Base-by-base conservation (phyloP, 2,888 invertebrate genomes). In the Laothoe populi region DNA sequence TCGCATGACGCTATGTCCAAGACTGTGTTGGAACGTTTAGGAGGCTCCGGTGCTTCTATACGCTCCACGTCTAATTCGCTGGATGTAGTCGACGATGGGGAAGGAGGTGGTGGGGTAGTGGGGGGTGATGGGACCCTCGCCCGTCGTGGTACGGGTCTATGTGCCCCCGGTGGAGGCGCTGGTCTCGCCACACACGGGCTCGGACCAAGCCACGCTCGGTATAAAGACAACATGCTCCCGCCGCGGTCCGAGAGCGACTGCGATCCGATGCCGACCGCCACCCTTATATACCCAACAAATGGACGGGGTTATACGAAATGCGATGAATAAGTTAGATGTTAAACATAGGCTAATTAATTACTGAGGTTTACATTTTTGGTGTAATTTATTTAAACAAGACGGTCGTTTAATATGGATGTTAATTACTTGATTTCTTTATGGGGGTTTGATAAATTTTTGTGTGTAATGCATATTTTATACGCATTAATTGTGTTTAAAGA, bases 1-100 rank as follows among this genome's bases (percentile, higher is more conserved):
- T 98, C 98, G 85, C 98, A 98, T 67, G 96, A 97, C 0, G 98
- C 98, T n/a, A 98, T 94, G 84, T 98, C 98, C 65, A 97, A 89
- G 0, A 97, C 95, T 0, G 96, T 95, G 79, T 66, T 83, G 58
- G 80, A 64, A 21, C 69, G 73, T 53, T 78, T 75, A 2, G 82
- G 78, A 0, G 83, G 84, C 0, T 83, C 84, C 0, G 81, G 77
- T 0, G 84, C 78, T 53, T 92, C 92, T 62, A 91, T 81, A 40
- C 82, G 77, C 58, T 91, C 92, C 7, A 92, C 92, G 75, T 92
- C 92, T 0, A 92, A 72, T 64, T 91, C 92, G 77, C 90, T 90
- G 35, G 91, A 90, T 0, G 90, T 84, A 19, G 88, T 87, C 0
- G 90, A 90, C 0, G 87, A 82, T 1, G 91, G 90, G 0, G 91